A percentile compares a stretch with the other conserved stretches of the same genome.
These are phyloP conservation scores for Arion vulgaris DNA, from an alignment of 1,140 invertebrate genomes.

Conservation along the genomic window DNA sequence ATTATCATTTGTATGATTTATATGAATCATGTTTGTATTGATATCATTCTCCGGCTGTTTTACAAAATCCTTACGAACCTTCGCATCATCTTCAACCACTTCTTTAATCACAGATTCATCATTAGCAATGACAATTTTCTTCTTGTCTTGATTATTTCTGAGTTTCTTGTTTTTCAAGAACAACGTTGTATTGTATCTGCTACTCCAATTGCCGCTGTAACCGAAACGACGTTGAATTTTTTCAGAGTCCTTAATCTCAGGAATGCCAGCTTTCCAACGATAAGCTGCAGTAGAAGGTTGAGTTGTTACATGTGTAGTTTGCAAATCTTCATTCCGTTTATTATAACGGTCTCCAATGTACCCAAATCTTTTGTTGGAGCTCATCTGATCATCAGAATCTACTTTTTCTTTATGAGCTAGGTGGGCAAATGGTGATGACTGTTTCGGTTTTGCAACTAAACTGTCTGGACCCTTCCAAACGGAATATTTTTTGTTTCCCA, in stretches of 20 bases:
- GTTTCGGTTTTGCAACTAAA: neutral
- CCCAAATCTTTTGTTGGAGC: neutral
- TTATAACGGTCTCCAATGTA: neutral
- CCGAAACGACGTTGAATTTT: neutral
- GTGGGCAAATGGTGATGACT: neutral
- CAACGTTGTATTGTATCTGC: neutral
- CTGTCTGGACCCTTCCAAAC: neutral
- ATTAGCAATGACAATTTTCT: too few species aligned
- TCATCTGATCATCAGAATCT: neutral
- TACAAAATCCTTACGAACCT: too few species aligned
- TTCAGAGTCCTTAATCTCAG: neutral
- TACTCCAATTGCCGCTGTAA: neutral
- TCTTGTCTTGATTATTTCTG: too few species aligned
- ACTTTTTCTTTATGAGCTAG: neutral
- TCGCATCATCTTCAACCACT: too few species aligned
- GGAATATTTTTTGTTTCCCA: neutral
- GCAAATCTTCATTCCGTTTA: too few species aligned
- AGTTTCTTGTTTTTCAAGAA: too few species aligned
- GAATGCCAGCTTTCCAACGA: neutral
- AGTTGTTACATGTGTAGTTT: neutral
- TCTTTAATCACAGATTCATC: too few species aligned
- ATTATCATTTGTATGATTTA: too few species aligned
- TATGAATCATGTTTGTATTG: too few species aligned
- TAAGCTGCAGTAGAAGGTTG: neutral
- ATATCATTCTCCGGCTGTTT: too few species aligned